Evolutionary conservation across 1,140 invertebrate genomes (phyloP), one percentile per base, ranked within the genome.

Genomic region (Protaetia brevitarsis): DNA sequence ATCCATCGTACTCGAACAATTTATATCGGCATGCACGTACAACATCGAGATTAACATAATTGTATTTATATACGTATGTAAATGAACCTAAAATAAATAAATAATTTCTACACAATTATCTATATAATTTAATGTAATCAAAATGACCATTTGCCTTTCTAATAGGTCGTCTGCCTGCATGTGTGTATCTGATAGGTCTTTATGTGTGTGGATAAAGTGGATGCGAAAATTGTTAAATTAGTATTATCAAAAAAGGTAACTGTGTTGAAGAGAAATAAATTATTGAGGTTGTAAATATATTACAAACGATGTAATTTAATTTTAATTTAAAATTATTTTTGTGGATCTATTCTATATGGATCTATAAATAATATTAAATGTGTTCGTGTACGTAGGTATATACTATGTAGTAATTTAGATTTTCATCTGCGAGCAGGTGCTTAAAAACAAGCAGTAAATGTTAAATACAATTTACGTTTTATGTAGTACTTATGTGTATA

Each of bases 181-280:
- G 19, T 51, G 16, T 2, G 41, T 7, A 23, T 23, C 41, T 16
- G 26, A 23, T 51, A 16, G 16, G n/a, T n/a, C n/a, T n/a, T n/a
- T n/a, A n/a, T n/a, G n/a, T n/a, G 11, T 51, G 26, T 51, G 3
- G 19, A 23, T 6, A 51, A 51, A 23, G 26, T 51, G 13, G 26
- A 51, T 51, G 41, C 41, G 41, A 51, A 51, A 51, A 51, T 45
- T 45, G 37, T 19, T 3, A 45, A 45, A 45, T 51, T 51, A 51
- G 6, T 13, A 23, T 51, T 51, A 23, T 51, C 19, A 23, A 23
- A 16, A 19, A 23, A 23, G 16, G 19, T 4, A 6, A 51, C 19
- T n/a, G 41, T 23, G 41, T 51, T 51, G 41, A 51, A 19, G 41
- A 16, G 2, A 51, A 51, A 51, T 51, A 51, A 41, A 51, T 51